A percentile compares a stretch with the other conserved stretches of the same genome.
Conservation (phyloP, 2,888 invertebrate genomes). For the Choristoneura rosaceana region DNA sequence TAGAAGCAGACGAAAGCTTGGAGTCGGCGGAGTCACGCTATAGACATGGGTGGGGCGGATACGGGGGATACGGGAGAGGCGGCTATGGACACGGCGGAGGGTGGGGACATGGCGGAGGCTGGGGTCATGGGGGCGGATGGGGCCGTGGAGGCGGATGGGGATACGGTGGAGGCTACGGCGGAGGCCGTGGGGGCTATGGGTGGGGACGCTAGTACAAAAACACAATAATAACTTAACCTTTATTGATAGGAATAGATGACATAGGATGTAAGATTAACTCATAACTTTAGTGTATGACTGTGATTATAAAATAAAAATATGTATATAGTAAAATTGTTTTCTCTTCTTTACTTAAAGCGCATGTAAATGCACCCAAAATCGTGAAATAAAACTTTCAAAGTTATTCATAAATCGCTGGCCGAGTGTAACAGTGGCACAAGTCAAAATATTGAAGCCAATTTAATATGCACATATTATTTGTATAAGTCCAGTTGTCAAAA, state of each 20-base stretch:
- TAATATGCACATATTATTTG: too few species aligned
- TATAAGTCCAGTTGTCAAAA: too few species aligned
- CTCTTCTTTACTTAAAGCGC: neutral
- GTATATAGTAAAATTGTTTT: neutral
- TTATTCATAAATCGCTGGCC: too few species aligned
- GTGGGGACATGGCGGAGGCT: neutral
- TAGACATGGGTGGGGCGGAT: slow-evolving; percentile 21
- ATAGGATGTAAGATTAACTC: neutral
- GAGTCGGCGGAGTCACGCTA: slow-evolving; percentile 49
- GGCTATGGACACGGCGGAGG: neutral
- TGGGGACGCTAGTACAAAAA: neutral
- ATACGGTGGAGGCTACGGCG: slow-evolving; percentile 24
- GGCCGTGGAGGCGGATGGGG: slow-evolving; percentile 19
- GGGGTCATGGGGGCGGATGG: neutral
- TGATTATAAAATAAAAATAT: slow-evolving; percentile 7
- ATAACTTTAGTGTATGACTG: slow-evolving; percentile 9
- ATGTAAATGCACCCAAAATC: too few species aligned
- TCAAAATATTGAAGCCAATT: too few species aligned
- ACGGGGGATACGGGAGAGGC: slow-evolving; percentile 40
- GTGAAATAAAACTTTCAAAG: too few species aligned
- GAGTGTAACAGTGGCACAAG: too few species aligned
- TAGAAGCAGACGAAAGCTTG: slow-evolving; percentile 41
- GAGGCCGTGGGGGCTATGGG: slow-evolving; percentile 38
- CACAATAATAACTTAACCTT: neutral
- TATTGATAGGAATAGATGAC: neutral